These are phyloP conservation scores for Helarctos malayanus DNA, from an alignment of 2,797 vertebrate species.

Conservation along the genomic window DNA sequence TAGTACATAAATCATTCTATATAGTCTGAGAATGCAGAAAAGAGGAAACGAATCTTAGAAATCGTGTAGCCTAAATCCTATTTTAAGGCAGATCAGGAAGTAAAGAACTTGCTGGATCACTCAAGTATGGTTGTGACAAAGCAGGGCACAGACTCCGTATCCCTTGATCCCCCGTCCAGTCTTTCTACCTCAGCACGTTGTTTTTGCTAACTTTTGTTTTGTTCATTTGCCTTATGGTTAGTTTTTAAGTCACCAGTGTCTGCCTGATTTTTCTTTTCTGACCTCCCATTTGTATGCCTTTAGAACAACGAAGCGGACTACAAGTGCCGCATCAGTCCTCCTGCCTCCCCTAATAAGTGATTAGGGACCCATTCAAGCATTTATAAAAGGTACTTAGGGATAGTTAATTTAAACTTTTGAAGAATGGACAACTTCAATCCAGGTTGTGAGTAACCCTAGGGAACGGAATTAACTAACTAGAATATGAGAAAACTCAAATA, in stretches of 20 bases:
- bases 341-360: constrained; percentile 44
- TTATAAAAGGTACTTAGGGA: constrained; percentile 63
- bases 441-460: constrained; percentile 20
- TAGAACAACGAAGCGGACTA: not conserved
- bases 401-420: constrained; percentile 76
- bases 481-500: constrained; percentile 10
- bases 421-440: constrained; percentile 65
- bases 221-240: not conserved
- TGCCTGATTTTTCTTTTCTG: constrained; percentile 19
- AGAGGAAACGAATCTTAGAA: not conserved
- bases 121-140: not conserved
- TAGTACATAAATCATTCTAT: not conserved
- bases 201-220: not conserved
- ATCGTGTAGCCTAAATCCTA: not conserved
- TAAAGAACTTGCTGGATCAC: not conserved
- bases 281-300: not conserved
- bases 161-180: not conserved
- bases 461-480: constrained; percentile 56
- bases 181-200: not conserved
- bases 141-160: not conserved
- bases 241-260: not conserved
- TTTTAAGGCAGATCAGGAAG: not conserved
- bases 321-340: not conserved
- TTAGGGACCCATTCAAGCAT: constrained; percentile 44
- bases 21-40: not conserved